These are phyloP conservation scores for Homalodisca vitripennis DNA, from an alignment of 1,140 invertebrate genomes.

Conservation along the genomic window DNA sequence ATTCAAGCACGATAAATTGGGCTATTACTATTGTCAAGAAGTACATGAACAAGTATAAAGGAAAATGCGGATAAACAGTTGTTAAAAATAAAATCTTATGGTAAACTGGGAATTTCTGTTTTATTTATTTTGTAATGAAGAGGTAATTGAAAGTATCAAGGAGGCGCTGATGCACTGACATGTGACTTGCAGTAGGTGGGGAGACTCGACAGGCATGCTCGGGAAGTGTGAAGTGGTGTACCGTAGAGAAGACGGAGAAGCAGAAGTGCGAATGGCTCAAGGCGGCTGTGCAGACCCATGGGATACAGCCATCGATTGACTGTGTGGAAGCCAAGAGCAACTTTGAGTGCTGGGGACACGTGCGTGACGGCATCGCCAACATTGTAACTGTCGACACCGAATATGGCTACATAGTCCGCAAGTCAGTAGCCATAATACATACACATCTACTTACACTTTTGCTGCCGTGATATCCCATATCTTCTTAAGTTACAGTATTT, in stretches of 20 bases:
- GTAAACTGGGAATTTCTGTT: neutral
- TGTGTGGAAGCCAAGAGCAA: slow-evolving; percentile 50
- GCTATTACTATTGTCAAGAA: no score
- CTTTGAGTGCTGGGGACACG: slow-evolving; percentile 61
- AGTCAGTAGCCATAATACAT: no score
- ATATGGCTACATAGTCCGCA: slow-evolving; percentile 66
- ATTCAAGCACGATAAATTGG: no score
- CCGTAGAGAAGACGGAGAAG: slow-evolving; percentile 52
- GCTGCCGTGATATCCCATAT: no score
- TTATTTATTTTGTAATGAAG: slow-evolving; percentile 1
- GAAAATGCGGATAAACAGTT: neutral
- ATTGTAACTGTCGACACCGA: slow-evolving; percentile 66
- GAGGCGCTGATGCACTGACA: neutral
- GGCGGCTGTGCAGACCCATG: slow-evolving; percentile 53
- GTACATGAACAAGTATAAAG: neutral
- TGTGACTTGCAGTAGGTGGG: slow-evolving; percentile 23
- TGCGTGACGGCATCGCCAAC: slow-evolving; percentile 60
- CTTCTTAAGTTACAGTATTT: no score
- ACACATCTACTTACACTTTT: no score
- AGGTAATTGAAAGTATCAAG: neutral
- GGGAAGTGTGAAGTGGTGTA: slow-evolving; percentile 58
- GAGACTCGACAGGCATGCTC: slow-evolving; percentile 46
- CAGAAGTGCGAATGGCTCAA: slow-evolving; percentile 60
- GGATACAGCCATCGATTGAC: slow-evolving; percentile 56
- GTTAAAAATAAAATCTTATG: neutral